Evolutionary conservation across 1,140 invertebrate genomes (phyloP), one percentile per base, ranked within the genome.

Genomic region (Pogonognathellus flavescens): DNA sequence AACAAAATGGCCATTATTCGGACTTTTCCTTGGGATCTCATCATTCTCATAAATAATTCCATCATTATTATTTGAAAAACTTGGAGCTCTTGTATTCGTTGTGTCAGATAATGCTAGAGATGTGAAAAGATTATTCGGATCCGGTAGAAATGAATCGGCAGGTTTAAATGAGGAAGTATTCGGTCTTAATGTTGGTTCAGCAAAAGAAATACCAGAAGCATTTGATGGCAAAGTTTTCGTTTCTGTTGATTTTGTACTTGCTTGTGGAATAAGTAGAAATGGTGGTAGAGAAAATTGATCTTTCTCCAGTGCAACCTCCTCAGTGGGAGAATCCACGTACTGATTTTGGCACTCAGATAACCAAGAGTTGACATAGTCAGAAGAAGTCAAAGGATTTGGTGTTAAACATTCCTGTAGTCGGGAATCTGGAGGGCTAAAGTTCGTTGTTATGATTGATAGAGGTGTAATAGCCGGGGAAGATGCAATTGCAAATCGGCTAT

Each of bases 301-400:
- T 31, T 70, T 70, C 14, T n/a, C 70, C 8, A 10, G 14, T 8
- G 49, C 13, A n/a, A 41, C 14, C 2, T 31, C 70, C n/a, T 62
- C 59, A 0, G 16, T 3, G 9, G 70, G 25, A 14, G 53, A 5
- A 2, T 13, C 11, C n/a, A 57, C 11, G 11, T 13, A 2, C n/a
- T 57, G 53, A 41, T 49, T 76, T 80, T 62, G 76, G 57, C 84
- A 85, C n/a, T 86, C 85, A 4, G 85, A 82, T 16, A 88, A 62
- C 87, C 87, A 88, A 11, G 82, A 25, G 41, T 76, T 66, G 7
- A 88, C 87, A 66, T 86, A 87, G 0, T 84, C 49, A 0, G 85
- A 83, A 25, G 80, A 66, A 25, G 66, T 86, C n/a, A 84, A 82
- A n/a, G 83, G 82, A 82, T 86, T 87, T 13, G 87, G 87, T n/a